Percentiles rank a stretch among this genome's conserved stretches.
phyloP scores from a whole-genome alignment of 2,888 invertebrate genomes.

The Onthophagus sagittarius region DNA sequence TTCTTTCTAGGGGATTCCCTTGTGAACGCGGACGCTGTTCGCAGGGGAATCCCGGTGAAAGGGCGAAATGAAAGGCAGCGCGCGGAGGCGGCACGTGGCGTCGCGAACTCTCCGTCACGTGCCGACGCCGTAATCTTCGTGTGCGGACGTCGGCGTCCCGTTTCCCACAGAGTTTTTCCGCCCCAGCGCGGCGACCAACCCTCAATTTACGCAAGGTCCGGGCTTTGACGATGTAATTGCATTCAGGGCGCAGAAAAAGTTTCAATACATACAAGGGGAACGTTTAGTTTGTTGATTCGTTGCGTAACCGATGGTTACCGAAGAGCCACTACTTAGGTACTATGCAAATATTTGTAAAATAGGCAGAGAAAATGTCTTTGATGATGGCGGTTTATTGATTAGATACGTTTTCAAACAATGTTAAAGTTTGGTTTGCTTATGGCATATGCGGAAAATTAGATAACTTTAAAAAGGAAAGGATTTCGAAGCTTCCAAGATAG shows the following conservation, averaged over 20 bases:
- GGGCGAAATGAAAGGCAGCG: constrained; percentile 34
- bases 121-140: constrained; percentile 43
- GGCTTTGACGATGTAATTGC: background rate
- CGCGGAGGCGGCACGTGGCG: constrained; percentile 25
- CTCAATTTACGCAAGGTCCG: constrained; percentile 12
- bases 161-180: constrained; percentile 40
- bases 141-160: constrained; percentile 37
- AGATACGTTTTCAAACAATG: background rate
- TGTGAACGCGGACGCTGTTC: constrained; percentile 21
- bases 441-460: too few species aligned
- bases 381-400: background rate
- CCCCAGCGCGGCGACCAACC: constrained; percentile 6
- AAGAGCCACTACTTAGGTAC: background rate
- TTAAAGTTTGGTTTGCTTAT: too few species aligned
- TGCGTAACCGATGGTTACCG: background rate
- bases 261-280: background rate
- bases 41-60: constrained; percentile 8
- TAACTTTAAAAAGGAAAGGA: too few species aligned
- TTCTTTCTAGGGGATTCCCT: constrained; percentile 25
- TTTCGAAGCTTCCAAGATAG: too few species aligned
- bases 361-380: background rate
- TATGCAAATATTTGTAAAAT: background rate
- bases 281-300: background rate
- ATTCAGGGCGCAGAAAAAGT: background rate
- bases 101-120: constrained; percentile 35